Evolutionary conservation across 1,140 invertebrate species (phyloP), one percentile per base, ranked within the genome.

Genomic region (Telenomus remus): DNA sequence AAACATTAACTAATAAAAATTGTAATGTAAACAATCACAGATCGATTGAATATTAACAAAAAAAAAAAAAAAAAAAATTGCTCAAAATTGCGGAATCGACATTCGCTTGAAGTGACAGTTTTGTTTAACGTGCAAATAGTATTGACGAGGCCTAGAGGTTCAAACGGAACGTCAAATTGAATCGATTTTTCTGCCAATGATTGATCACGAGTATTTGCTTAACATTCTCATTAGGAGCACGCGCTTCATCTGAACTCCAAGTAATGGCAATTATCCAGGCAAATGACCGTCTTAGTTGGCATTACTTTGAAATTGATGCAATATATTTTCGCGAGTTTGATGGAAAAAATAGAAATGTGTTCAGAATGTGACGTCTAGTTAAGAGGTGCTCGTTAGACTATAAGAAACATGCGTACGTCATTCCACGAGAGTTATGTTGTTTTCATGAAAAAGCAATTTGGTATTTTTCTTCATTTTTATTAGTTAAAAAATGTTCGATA

Each of bases 251-350:
- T 1, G 4, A 57, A 27, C 19, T 27, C 2, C 19, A 11, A 19
- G 5, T 7, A 54, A 54, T 12, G 12, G 37, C 37, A 63, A 63
- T 63, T 63, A 63, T 63, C 54, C 33, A 46, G 44, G 16, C 54
- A 56, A 56, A 56, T 44, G 39, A 46, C 48, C 8, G 4, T 46
- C 9, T 27, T 27, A 27, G 19, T 27, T 27, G 19, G 46, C n/a
- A 27, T 13, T 13, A 12, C 5, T 43, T 8, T 15, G 50, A 4
- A 47, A 56, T 1, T 47, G 9, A 35, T 50, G 50, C 50, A 60
- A 50, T 60, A 43, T 60, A 43, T 59, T 35, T 50, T 19, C 19
- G 35, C n/a, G 11, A 11, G 1, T 50, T 42, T 1, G 16, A 27
- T 27, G 14, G 19, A 50, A 33, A 50, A 60, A 60, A 6, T 59